Evolutionary conservation across 2,797 vertebrate genomes (phyloP), one percentile per base, ranked within the genome.

Genomic region (Vultur gryphus): DNA sequence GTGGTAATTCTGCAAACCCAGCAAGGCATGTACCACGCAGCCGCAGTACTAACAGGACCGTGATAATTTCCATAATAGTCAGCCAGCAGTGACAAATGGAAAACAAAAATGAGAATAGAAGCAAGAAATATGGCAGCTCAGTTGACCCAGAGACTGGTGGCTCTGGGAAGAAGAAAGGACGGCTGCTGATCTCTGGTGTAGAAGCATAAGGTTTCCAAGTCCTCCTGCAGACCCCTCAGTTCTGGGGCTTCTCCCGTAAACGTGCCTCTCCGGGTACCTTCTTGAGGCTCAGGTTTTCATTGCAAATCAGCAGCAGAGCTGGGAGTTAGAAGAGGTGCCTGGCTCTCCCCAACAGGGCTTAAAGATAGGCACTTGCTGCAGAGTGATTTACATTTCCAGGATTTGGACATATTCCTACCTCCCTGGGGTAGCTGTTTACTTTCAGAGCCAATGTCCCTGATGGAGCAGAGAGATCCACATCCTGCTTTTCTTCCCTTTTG

Each of bases 11-110:
- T 67, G 52, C 59, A 81, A 55, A 67, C 4, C n/a, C 86, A 59
- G 43, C 0, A 7, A 35, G 10, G 71, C 71, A 17, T 1, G 4
- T 16, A 16, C 69, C 41, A 1, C 5, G n/a, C 46, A 37, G 24
- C 58, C 59, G 31, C 31, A 21, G 75, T 25, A 37, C 39, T 8
- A 76, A 44, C 44, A 58, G 77, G 31, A n/a, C 51, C 43, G 10
- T 0, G 52, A 9, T 20, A 6, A 72, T 39, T 78, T 46, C 81
- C 73, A 29, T 9, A 37, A 16, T 0, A 41, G n/a, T 13, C 79
- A 77, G 73, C 43, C 91, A 81, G 80, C 44, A 92, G 76, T 44
- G 77, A 57, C 13, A 86, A 91, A 54, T 21, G 14, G 35, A 28
- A 57, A 35, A 43, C 4, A 35, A 51, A 73, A 54, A 15, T 8